Base-by-base conservation (phyloP, 2,888 invertebrate species). In the Lasiommata megera region DNA sequence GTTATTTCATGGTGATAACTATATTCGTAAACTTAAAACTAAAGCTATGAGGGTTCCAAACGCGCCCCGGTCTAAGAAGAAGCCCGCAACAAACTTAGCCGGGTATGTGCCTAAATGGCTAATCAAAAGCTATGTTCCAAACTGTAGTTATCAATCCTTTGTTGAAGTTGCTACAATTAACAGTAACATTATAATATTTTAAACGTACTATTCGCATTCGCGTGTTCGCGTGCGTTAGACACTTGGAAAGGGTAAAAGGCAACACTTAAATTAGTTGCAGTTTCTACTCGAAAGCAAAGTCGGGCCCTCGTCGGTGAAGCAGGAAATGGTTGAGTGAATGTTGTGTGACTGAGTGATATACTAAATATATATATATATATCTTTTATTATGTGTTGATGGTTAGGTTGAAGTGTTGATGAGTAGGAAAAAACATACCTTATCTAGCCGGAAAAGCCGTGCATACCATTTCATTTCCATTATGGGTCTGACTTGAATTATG, bases 181-280 rank as follows among this genome's bases (percentile, higher is more conserved):
- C 11, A 9, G 31, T 31, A 31, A 31, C 7, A 46, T 34, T 40
- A 51, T 54, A 28, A 83, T 43, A 48, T 79, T 75, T 79, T 75
- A 76, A 74, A 70, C 28, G 56, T 79, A 76, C 77, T 76, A 77
- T 80, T 79, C 55, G 53, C 62, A 68, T 65, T 87, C 76, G 88
- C 90, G 89, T 88, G 89, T 63, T 90, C 78, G 90, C 89, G 90
- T 90, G 89, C 75, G 75, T 81, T 71, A 69, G 76, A 76, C 71
- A 84, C 82, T 80, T 77, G 80, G 79, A 80, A 77, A 80, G 76
- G 79, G 84, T 82, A 80, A 77, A 80, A 75, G 79, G 84, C 81
- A 80, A 83, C 82, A 84, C 84, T 88, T 84, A 89, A 90, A 88
- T 88, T 87, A 84, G 82, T 84, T 83, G 85, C 88, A 88, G 86